Evolutionary conservation across 1,140 invertebrate species (phyloP), one percentile per base, ranked within the genome.

Genomic region (Cyclina sinensis): DNA sequence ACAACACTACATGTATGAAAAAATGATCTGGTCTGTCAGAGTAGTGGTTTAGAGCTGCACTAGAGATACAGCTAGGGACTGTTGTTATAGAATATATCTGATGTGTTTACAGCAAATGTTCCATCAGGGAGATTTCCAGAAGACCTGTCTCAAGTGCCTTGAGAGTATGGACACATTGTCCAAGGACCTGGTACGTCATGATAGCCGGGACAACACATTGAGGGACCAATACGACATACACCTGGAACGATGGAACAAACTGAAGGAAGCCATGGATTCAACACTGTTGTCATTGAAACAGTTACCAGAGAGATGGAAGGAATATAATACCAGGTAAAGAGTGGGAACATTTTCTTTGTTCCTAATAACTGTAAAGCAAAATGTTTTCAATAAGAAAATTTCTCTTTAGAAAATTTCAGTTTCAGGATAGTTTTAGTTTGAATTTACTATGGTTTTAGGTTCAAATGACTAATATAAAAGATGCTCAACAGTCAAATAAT

Each of bases 261-360:
- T 98, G 0, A 96, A 97, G 30, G 96, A 96, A 14, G 97, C 97
- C 93, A 96, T 98, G 24, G 97, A 98, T 90, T 96, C 96, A 85
- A 96, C 98, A 84, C 96, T 97, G 65, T 96, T 97, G 84, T 97
- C 98, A 87, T 95, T 99, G 46, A 97, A 98, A 91, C 97, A 98
- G 94, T 97, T 99, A 89, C 98, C 98, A 5, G 97, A 98, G 80
- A 97, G 98, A 94, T 99, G 98, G 98, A 97, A 97, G 82, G 96
- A 97, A 12, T 99, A 99, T 92, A 97, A 97, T 95, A 95, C 97
- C 65, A 98, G 97, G 96, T 97, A 94, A 96, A 95, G 43, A 1
- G 0, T 59, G 43, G 43, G 43, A 43, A 14, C n/a, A n/a, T n/a
- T n/a, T n/a, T n/a, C n/a, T n/a, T n/a, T n/a, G n/a, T n/a, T n/a